Base-by-base conservation (phyloP, 2,888 invertebrate species). In the Aporophyla nigra region DNA sequence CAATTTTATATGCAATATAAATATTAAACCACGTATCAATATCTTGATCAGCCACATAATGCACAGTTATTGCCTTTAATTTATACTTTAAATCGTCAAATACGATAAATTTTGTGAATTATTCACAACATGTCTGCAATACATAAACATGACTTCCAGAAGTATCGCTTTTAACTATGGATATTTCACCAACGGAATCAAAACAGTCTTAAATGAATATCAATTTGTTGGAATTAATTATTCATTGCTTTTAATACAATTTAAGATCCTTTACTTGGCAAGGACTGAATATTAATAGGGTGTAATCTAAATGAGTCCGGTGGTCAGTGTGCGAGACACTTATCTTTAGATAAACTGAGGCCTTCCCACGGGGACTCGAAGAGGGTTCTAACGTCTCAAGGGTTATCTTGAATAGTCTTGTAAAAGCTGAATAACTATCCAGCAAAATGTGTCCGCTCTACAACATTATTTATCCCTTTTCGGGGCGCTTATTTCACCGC, bases 361-460 rank as follows among this genome's bases (percentile, higher is more conserved):
- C 86, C 84, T 88, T 89, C 90, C 91, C 91, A 92, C 90, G 88
- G 86, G 82, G 76, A 80, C 83, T 59, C 78, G 87, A 86, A 83
- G 81, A 84, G 86, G 90, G 91, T 89, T 84, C 76, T 85, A 84
- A 85, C 79, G 87, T 91, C 90, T 88, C 90, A 89, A 89, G 90
- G 93, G 92, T 92, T 93, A 91, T 91, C 91, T 91, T 87, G 85
- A 91, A 92, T 91, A 89, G 91, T 90, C 89, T 91, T 90, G 87
- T 91, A 89, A 90, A 91, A 90, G 90, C 89, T 89, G 89, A 87
- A 90, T 89, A 88, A 90, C 87, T 87, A 84, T 84, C 84, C 83
- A 75, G 74, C 79, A 79, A 84, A 88, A 90, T 86, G 85, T 90
- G 84, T 81, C 80, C 86, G 77, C 69, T 88, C 80, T 83, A 82